Percentiles rank a stretch among this genome's conserved stretches.
phyloP scores from a whole-genome alignment of 2,113 vertebrate genomes.

The Erinaceus europaeus region DNA sequence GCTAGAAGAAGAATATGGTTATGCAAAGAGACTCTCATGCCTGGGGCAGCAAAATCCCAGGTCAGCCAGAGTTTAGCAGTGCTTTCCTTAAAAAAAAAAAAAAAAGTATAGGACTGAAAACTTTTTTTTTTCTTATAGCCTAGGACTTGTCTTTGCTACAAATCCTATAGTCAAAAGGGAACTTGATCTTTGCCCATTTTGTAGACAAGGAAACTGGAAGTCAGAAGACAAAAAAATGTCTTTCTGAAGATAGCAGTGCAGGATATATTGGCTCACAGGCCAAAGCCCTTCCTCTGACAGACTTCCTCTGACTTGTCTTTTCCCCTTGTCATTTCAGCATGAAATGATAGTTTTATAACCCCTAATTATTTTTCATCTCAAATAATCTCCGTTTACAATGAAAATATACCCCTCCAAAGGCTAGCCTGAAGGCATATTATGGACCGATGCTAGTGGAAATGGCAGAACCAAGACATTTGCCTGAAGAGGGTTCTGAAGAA shows the following conservation, averaged over 20 bases:
- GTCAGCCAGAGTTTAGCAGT: too few species aligned
- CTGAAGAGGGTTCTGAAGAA: background rate
- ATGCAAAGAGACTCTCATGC: too few species aligned
- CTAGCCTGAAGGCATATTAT: background rate
- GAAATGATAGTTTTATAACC: background rate
- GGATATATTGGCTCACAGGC: background rate
- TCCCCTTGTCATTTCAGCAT: background rate
- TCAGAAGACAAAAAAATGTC: background rate
- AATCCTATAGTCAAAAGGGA: background rate
- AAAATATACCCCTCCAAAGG: background rate
- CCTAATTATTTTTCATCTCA: background rate
- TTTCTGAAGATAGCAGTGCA: background rate
- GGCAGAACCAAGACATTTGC: fast-evolving
- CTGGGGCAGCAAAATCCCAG: too few species aligned
- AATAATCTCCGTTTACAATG: background rate
- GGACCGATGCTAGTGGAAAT: background rate
- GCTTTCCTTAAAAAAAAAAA: too few species aligned
- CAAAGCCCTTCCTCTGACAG: background rate
- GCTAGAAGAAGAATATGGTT: too few species aligned
- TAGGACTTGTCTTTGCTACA: background rate
- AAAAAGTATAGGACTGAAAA: too few species aligned
- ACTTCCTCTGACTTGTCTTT: background rate
- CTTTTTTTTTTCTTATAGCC: background rate
- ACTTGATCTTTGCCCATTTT: background rate
- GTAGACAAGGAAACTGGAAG: background rate